Percentiles rank a stretch among this genome's conserved stretches.
Evolutionary conservation across 1,140 invertebrate species (phyloP).

Genomic region (Bombus fervidus): DNA sequence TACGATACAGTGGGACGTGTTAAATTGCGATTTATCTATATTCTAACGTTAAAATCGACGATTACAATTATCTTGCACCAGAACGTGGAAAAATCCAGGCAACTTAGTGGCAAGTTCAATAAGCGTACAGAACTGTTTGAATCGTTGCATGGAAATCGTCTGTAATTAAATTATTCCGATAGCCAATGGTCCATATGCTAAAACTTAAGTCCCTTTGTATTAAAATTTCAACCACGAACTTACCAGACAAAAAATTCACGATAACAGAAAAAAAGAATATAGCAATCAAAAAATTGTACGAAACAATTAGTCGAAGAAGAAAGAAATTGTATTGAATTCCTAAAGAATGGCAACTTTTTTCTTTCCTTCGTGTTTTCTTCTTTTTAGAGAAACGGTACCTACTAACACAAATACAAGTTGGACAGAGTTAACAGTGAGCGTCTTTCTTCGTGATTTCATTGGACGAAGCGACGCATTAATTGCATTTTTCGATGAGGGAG

Average conservation of each 20-base stretch:
- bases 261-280: background rate
- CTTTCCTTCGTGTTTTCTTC: no score
- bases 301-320: background rate
- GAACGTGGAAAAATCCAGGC: background rate
- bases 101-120: no score
- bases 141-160: background rate
- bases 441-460: slow-evolving; percentile 21
- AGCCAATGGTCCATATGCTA: no score
- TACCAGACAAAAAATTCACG: fast-evolving
- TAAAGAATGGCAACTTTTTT: background rate
- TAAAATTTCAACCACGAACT: background rate
- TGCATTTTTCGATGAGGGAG: slow-evolving; percentile 35
- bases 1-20: no score
- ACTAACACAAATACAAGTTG: slow-evolving; percentile 6
- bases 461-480: slow-evolving; percentile 21
- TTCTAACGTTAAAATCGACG: background rate
- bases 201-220: background rate
- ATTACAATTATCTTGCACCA: background rate
- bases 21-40: background rate
- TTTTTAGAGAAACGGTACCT: background rate
- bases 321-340: background rate
- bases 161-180: background rate
- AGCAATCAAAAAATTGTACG: no score
- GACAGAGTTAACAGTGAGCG: background rate
- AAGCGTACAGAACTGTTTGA: background rate